Conservation (phyloP, 1,140 invertebrate species). For the Drosophila persimilis region DNA sequence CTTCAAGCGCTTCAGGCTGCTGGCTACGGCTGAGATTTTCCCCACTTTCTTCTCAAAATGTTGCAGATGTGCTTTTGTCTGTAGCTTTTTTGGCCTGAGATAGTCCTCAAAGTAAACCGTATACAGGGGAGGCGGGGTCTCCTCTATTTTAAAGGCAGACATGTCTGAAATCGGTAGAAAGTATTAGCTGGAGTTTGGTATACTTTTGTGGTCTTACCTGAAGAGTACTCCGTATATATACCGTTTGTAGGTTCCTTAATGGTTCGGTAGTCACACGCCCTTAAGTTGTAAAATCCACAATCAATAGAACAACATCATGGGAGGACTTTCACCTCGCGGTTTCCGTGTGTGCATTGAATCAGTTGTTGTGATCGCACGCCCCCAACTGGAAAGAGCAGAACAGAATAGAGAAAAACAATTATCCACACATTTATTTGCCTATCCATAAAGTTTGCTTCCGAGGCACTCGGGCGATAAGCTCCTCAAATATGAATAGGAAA, state of each 20-base stretch:
- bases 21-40: not conserved
- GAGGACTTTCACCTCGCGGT: slow-evolving; percentile 12
- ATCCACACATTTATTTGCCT: slow-evolving; percentile 46
- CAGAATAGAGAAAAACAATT: slow-evolving; percentile 51
- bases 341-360: slow-evolving; percentile 26
- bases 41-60: slow-evolving; percentile 22
- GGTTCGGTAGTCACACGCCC: slow-evolving; percentile 12
- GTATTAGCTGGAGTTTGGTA: too few species aligned
- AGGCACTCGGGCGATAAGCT: slow-evolving; percentile 57
- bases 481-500: slow-evolving; percentile 64
- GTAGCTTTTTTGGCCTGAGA: slow-evolving; percentile 42
- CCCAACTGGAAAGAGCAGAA: slow-evolving; percentile 23
- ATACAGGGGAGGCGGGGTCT: slow-evolving; percentile 30
- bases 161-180: slow-evolving; percentile 1
- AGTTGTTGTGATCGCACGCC: slow-evolving; percentile 41
- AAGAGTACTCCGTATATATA: slow-evolving; percentile 14
- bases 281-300: slow-evolving; percentile 15
- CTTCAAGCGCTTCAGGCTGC: slow-evolving; percentile 34
- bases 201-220: not conserved
- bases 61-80: slow-evolving; percentile 40
- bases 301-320: not conserved
- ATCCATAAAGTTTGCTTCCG: slow-evolving; percentile 34
- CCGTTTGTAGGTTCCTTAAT: not conserved
- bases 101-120: slow-evolving; percentile 62
- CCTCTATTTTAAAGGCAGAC: not conserved